phyloP scores from a whole-genome alignment of 1,140 invertebrate genomes.

The Zaprionus ghesquierei region DNA sequence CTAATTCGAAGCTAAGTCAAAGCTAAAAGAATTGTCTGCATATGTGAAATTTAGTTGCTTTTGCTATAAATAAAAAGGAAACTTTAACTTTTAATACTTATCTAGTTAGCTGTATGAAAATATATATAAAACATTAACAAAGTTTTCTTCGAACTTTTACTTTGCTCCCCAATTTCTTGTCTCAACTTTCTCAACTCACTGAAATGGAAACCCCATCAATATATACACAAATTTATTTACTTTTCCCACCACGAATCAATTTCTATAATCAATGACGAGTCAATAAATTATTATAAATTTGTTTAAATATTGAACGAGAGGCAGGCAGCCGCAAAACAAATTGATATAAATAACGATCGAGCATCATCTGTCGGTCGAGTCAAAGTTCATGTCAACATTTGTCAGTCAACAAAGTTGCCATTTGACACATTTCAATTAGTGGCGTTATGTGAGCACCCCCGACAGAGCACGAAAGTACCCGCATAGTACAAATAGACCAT shows the following conservation, averaged over 20 bases:
- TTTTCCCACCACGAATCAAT: neutral
- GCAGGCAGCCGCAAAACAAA: slow-evolving; percentile 2
- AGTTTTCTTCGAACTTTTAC: no score
- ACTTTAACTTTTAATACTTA: no score
- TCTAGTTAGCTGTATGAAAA: neutral
- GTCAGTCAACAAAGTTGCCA: slow-evolving; percentile 31
- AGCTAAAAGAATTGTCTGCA: neutral
- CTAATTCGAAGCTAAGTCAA: neutral
- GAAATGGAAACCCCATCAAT: neutral
- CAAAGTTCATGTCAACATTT: slow-evolving; percentile 23
- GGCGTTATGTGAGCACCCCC: slow-evolving; percentile 6
- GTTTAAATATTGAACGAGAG: neutral
- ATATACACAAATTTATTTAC: neutral
- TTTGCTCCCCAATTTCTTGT: neutral
- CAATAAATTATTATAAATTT: slow-evolving; percentile 44
- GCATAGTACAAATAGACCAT: neutral
- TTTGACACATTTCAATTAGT: slow-evolving; percentile 44
- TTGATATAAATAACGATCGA: slow-evolving; percentile 36
- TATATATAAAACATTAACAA: no score
- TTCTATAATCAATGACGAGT: slow-evolving; percentile 4
- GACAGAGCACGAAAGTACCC: neutral
- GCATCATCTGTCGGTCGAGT: neutral
- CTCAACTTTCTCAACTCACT: neutral
- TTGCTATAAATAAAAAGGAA: neutral
- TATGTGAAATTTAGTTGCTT: neutral